Evolutionary conservation across 2,888 invertebrate species (phyloP).

Genomic region (Polymixis lichenea): DNA sequence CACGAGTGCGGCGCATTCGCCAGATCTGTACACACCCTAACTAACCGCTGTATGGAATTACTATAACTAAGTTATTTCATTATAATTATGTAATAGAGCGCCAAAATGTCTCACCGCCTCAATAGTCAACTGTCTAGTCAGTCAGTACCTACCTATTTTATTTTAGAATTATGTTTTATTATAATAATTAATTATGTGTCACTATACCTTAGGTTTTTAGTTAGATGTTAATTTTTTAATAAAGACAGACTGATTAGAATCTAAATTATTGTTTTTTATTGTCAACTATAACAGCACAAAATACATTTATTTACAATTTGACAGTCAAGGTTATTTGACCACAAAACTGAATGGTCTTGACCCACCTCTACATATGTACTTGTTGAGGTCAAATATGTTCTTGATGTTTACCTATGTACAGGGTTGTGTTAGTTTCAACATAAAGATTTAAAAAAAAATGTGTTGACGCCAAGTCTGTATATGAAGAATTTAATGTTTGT

Average conservation of each 20-base stretch:
- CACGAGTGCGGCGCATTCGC: too few relatives aligned
- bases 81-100: neutral
- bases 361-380: constrained; percentile 13
- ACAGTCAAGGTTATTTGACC: constrained; percentile 20
- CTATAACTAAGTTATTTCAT: neutral
- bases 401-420: neutral
- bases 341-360: constrained; percentile 25
- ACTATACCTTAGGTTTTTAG: constrained; percentile 57
- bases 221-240: constrained; percentile 66
- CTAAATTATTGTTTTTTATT: constrained; percentile 21
- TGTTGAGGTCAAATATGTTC: constrained; percentile 22
- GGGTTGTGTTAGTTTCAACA: neutral
- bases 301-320: constrained; percentile 2
- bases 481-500: neutral
- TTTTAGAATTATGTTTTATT: neutral
- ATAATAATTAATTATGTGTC: constrained; percentile 9
- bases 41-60: neutral
- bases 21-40: neutral
- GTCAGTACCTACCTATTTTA: constrained; percentile 27
- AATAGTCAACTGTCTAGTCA: constrained; percentile 33
- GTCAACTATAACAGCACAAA: neutral
- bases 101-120: constrained; percentile 5
- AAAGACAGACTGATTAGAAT: constrained; percentile 78
- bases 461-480: neutral
- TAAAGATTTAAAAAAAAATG: neutral